Evolutionary conservation across 2,797 vertebrate species (phyloP), one percentile per base, ranked within the genome.

Genomic region (Amniataba percoides): DNA sequence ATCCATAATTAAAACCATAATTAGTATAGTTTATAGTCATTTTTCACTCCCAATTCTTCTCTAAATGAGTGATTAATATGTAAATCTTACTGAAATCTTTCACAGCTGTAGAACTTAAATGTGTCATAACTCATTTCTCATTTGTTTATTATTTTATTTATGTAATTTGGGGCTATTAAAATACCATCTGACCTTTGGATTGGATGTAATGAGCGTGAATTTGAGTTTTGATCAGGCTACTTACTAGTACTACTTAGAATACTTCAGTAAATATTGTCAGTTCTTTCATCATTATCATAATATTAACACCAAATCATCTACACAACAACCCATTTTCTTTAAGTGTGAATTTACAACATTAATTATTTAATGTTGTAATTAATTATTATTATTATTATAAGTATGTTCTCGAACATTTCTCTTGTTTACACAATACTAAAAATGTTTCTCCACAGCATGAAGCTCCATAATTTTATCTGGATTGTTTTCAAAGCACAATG

Each of bases 401-500:
- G 7, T 19, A 15, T n/a, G 14, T 40, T 4, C 43, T 25, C 5
- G 3, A 31, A 2, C 40, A 18, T 62, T 67, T 51, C 21, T 62
- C 31, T 21, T 45, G n/a, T 25, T 66, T 19, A 11, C 14, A 13
- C 5, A 43, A 7, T 34, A 45, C 16, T 15, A 7, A 21, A 55
- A 27, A 65, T 45, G 34, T 66, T 15, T n/a, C 46, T 43, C 19
- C 43, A 46, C 51, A 34, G 16, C 13, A 36, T 43, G 19, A 53
- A 53, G 39, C 59, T 57, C 25, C 5, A 46, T n/a, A 31, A 13
- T 49, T 57, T 40, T 42, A 31, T 58, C 19, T 51, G 16, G 31
- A 69, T 76, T 48, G 23, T 12, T 55, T 52, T 63, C 57, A 10
- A 12, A 73, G 51, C 16, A 56, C 46, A 58, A 52, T 62, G 19